phyloP scores from a whole-genome alignment of 2,888 invertebrate species.

The Agrilus mali region DNA sequence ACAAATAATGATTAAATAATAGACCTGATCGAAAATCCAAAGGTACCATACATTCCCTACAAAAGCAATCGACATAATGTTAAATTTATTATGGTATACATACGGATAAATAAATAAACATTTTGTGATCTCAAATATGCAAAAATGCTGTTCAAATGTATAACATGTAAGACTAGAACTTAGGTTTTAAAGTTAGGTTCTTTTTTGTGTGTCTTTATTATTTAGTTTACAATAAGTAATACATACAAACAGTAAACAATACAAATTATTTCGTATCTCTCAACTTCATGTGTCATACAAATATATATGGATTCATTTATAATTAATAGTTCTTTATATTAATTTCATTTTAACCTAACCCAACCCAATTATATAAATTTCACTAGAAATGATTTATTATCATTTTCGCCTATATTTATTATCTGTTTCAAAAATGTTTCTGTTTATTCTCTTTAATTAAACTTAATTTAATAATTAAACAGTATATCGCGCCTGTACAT shows the following conservation, averaged over 20 bases:
- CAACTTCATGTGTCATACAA: constrained; percentile 36
- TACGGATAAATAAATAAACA: constrained; percentile 28
- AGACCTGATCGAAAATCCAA: no score
- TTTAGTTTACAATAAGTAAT: constrained; percentile 28
- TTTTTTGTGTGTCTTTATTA: constrained; percentile 27
- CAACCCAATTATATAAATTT: no score
- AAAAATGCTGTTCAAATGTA: constrained; percentile 30
- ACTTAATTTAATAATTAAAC: no score
- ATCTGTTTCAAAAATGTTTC: no score
- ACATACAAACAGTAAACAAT: constrained; percentile 22
- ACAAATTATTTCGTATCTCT: constrained; percentile 35
- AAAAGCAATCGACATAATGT: constrained; percentile 22
- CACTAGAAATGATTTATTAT: no score
- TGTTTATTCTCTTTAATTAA: no score
- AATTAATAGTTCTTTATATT: constrained; percentile 9
- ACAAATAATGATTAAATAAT: no score
- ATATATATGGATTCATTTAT: constrained; percentile 34
- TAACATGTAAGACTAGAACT: constrained; percentile 20
- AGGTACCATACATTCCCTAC: not conserved
- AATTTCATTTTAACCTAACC: not conserved
- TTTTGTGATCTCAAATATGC: constrained; percentile 38
- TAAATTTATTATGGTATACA: constrained; percentile 33
- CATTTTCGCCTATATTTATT: no score
- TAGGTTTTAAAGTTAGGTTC: constrained; percentile 16
- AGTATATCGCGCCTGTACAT: no score